Conservation (phyloP, 2,113 vertebrate species). For the Haemorhous mexicanus region DNA sequence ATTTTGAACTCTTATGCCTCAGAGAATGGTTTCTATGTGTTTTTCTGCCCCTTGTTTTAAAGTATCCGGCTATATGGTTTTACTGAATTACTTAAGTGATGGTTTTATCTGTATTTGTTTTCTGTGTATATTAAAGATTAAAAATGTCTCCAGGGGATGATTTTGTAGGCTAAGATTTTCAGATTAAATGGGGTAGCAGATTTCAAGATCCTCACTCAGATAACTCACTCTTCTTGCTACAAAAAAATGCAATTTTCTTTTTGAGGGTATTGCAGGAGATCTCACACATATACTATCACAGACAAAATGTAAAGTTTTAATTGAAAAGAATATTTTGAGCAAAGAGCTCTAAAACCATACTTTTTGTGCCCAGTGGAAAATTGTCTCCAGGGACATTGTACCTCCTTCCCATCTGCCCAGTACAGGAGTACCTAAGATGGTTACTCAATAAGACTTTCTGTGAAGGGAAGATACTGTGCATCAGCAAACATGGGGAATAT, state of each 20-base stretch:
- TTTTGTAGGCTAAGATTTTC: neutral
- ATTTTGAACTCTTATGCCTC: neutral
- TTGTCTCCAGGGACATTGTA: neutral
- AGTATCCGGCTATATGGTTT: neutral
- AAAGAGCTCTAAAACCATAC: neutral
- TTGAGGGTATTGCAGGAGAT: neutral
- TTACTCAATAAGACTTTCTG: neutral
- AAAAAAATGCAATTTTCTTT: neutral
- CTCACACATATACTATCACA: neutral
- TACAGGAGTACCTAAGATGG: neutral
- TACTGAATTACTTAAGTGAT: neutral
- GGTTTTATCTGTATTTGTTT: neutral
- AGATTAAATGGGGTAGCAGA: rapidly evolving
- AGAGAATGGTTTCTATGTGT: neutral
- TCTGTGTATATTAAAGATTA: neutral
- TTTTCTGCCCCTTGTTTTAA: neutral
- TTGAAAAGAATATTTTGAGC: neutral
- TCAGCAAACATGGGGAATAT: neutral
- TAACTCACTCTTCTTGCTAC: neutral
- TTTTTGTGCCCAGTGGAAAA: neutral
- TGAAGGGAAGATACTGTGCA: neutral
- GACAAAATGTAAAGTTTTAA: neutral
- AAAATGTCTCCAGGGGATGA: neutral
- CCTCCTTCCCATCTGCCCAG: neutral
- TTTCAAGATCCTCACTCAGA: neutral